phyloP scores from a whole-genome alignment of 2,888 invertebrate species.

The Aleiodes testaceus region DNA sequence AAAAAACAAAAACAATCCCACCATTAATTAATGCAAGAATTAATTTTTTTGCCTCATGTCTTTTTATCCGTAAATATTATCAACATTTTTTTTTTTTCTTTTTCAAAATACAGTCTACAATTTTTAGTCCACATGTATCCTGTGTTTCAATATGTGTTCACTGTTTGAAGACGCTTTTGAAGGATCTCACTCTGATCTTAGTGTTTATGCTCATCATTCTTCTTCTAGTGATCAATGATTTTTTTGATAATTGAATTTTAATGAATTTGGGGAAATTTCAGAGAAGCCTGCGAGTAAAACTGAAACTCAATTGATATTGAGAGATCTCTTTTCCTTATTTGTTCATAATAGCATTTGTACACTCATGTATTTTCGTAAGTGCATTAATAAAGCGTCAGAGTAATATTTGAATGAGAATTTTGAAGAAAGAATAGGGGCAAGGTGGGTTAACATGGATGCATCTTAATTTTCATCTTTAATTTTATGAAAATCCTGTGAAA shows the following conservation, averaged over 20 bases:
- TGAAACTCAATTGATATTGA: background rate
- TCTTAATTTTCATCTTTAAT: too few relatives aligned
- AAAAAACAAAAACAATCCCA: constrained; percentile 17
- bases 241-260: background rate
- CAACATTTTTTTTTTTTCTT: constrained; percentile 2
- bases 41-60: background rate
- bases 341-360: constrained; percentile 61
- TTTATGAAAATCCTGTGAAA: too few relatives aligned
- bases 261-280: background rate
- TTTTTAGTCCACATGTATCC: constrained; percentile 26
- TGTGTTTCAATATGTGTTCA: constrained; percentile 25
- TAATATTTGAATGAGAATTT: constrained; percentile 36
- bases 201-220: constrained; percentile 7
- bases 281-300: background rate
- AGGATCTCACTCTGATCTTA: constrained; percentile 17
- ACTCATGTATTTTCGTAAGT: constrained; percentile 70
- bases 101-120: constrained; percentile 16
- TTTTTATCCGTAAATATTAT: background rate
- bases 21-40: background rate
- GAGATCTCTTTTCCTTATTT: constrained; percentile 3
- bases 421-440: constrained; percentile 34
- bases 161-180: constrained; percentile 7
- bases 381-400: constrained; percentile 64
- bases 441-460: too few relatives aligned
- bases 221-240: background rate